Conservation (phyloP, 1,140 invertebrate species). For the Drosophila sucinea region DNA sequence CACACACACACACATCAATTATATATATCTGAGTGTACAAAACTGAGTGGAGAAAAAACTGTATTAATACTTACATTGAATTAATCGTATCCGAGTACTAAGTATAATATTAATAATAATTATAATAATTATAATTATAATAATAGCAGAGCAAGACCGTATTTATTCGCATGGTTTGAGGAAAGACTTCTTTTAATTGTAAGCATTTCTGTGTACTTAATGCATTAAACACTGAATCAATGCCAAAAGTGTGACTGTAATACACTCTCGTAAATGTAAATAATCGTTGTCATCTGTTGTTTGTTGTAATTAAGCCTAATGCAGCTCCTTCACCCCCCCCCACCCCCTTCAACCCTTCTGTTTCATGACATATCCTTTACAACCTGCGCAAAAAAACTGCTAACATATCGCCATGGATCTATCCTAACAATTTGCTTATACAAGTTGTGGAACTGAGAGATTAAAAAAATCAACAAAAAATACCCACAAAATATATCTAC, state of each 20-base stretch:
- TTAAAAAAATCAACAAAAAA: slow-evolving; percentile 37
- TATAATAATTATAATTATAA: no score
- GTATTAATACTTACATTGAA: slow-evolving; percentile 65
- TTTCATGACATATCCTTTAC: slow-evolving; percentile 27
- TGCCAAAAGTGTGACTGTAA: slow-evolving; percentile 68
- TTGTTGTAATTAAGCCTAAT: slow-evolving; percentile 55
- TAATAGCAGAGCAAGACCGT: slow-evolving; percentile 57
- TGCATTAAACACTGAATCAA: slow-evolving; percentile 56
- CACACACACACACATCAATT: slow-evolving; percentile 12
- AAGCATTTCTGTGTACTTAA: slow-evolving; percentile 71
- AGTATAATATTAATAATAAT: slow-evolving; percentile 12
- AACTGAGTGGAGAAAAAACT: slow-evolving; percentile 44
- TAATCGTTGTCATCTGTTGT: slow-evolving; percentile 73
- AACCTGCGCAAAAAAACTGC: slow-evolving; percentile 34
- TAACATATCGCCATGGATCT: slow-evolving; percentile 62
- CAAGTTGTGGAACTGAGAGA: slow-evolving; percentile 29
- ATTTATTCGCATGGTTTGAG: slow-evolving; percentile 77
- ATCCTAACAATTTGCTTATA: slow-evolving; percentile 25
- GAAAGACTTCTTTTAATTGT: slow-evolving; percentile 76
- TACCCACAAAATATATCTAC: slow-evolving; percentile 46
- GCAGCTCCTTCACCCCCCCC: neutral
- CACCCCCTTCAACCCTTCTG: slow-evolving; percentile 4
- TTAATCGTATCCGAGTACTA: slow-evolving; percentile 59
- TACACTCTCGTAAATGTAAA: slow-evolving; percentile 64
- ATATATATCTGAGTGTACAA: slow-evolving; percentile 57